A percentile compares a stretch with the other conserved stretches of the same genome.
Conservation (phyloP, 2,113 vertebrate genomes). For the Spheniscus mendiculus region DNA sequence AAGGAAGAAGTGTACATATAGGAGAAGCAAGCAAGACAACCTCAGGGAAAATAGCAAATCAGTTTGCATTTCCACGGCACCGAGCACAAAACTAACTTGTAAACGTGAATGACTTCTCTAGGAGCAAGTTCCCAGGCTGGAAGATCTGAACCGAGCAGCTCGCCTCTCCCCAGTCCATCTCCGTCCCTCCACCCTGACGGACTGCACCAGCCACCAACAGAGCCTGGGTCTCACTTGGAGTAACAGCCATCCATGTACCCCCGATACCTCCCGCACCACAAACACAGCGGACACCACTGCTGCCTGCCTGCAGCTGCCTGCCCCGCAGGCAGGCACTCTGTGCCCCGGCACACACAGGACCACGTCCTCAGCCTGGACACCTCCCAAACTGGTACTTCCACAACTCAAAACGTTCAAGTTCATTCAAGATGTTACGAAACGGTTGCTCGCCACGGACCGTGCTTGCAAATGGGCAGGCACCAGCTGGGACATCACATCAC, state of each 20-base stretch:
- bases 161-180: neutral
- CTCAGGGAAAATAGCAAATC: neutral
- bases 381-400: neutral
- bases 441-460: rapidly evolving
- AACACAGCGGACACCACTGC: neutral
- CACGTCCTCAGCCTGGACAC: neutral
- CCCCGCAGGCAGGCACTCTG: rapidly evolving
- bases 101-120: neutral
- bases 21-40: neutral
- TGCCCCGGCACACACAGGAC: neutral
- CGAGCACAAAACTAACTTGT: neutral
- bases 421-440: rapidly evolving
- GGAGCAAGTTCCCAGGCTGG: neutral
- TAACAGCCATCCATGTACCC: rapidly evolving
- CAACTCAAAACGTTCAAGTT: neutral
- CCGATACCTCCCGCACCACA: neutral
- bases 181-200: rapidly evolving
- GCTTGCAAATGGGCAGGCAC: neutral
- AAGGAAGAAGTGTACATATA: neutral
- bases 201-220: neutral
- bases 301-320: neutral
- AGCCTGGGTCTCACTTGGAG: neutral
- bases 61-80: neutral
- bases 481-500: neutral
- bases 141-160: neutral